Conservation (phyloP, 2,797 vertebrate genomes). For the Dendrocincla fuliginosa region DNA sequence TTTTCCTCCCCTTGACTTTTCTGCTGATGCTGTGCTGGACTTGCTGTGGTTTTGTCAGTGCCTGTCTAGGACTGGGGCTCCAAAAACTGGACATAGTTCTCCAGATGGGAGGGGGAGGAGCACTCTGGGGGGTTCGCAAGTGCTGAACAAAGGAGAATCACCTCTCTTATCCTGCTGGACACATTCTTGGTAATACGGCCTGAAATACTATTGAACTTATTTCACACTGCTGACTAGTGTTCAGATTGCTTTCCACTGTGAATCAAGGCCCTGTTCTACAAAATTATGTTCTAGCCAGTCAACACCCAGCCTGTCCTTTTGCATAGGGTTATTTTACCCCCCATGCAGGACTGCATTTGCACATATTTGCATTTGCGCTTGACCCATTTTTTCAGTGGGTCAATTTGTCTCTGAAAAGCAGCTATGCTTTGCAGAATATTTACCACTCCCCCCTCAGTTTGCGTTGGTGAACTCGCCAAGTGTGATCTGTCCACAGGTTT, state of each 20-base stretch:
- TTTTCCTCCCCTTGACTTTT: background rate
- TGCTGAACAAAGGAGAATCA: background rate
- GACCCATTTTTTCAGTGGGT: background rate
- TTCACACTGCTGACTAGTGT: background rate
- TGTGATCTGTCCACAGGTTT: background rate
- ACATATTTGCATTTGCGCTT: background rate
- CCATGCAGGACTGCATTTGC: background rate
- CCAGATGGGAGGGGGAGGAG: background rate
- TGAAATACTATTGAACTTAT: background rate
- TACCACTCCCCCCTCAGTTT: background rate
- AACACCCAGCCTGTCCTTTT: background rate
- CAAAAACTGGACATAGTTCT: background rate
- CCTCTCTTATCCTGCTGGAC: background rate
- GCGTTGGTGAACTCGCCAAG: background rate
- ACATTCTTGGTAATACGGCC: background rate
- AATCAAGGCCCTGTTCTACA: background rate
- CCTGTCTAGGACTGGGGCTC: background rate
- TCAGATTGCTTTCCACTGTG: background rate
- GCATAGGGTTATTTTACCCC: background rate
- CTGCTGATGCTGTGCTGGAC: background rate
- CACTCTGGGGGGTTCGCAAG: background rate
- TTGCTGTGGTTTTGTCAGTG: background rate
- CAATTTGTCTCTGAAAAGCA: background rate
- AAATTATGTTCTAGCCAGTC: background rate
- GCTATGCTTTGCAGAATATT: background rate